phyloP scores from a whole-genome alignment of 2,113 vertebrate genomes.

The Charadrius vociferus region DNA sequence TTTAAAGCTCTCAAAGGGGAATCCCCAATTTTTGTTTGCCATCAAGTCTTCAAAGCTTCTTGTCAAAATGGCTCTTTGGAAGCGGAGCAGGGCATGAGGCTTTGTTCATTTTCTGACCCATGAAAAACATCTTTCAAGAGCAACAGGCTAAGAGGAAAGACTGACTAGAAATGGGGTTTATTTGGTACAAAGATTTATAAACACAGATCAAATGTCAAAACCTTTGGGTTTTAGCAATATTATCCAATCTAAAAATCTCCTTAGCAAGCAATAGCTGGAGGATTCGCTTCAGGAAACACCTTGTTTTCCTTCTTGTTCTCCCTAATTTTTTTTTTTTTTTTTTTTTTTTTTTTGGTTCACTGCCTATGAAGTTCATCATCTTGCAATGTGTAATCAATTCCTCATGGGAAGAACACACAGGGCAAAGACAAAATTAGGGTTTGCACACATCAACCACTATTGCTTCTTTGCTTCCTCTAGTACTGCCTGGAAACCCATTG shows the following conservation, averaged over 20 bases:
- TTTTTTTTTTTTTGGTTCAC: too few relatives aligned
- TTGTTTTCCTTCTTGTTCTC: background rate
- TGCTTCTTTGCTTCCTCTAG: constrained; percentile 41
- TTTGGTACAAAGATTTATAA: background rate
- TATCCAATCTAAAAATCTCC: background rate
- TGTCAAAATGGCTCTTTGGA: background rate
- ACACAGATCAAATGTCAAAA: background rate
- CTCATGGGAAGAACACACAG: background rate
- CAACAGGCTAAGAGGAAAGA: background rate
- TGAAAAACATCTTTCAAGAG: background rate
- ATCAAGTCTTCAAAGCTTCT: background rate
- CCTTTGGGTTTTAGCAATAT: background rate
- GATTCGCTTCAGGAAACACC: background rate
- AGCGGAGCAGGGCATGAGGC: background rate
- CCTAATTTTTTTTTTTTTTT: background rate
- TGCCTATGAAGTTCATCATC: background rate
- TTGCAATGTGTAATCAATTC: background rate
- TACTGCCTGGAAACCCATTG: constrained; percentile 39
- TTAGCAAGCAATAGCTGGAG: background rate
- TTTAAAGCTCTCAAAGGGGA: background rate
- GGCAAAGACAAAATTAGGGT: background rate
- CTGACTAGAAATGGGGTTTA: background rate
- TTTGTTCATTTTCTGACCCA: background rate
- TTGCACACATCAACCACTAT: constrained; percentile 9
- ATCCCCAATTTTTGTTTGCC: background rate